A percentile compares a stretch with the other conserved stretches of the same genome.
Evolutionary conservation across 2,113 vertebrate species (phyloP).

Genomic region (Sinocyclocheilus grahami): DNA sequence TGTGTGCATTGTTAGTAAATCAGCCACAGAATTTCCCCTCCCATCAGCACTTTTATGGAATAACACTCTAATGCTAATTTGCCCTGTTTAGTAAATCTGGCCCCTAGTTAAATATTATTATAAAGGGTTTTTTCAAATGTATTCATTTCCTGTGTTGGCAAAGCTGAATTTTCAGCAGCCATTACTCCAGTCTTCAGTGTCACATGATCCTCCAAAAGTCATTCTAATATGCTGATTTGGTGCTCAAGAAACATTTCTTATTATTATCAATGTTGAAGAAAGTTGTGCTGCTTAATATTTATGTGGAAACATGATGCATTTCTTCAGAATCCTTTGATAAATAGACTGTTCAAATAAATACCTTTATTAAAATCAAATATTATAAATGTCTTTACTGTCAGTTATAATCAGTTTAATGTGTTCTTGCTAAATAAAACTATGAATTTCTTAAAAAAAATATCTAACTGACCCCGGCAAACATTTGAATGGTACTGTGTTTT

Average conservation of each 20-base stretch:
- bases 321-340: not conserved
- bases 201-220: not conserved
- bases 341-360: not conserved
- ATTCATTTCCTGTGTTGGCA: not conserved
- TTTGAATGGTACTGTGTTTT: not conserved
- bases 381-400: not conserved
- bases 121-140: not conserved
- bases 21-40: too few species aligned
- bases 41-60: too few species aligned
- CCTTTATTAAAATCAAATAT: not conserved
- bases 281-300: not conserved
- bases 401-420: not conserved
- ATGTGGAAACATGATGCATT: not conserved
- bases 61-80: too few species aligned
- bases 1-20: too few species aligned
- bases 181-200: not conserved
- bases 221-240: not conserved
- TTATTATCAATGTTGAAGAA: not conserved
- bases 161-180: not conserved
- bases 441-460: not conserved
- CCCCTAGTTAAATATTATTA: not conserved
- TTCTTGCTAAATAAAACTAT: not conserved
- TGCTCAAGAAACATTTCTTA: not conserved
- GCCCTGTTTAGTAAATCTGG: too few species aligned
- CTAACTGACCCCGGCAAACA: not conserved